Evolutionary conservation across 1,140 invertebrate genomes (phyloP), one percentile per base, ranked within the genome.

Genomic region (Drosophila nasuta): DNA sequence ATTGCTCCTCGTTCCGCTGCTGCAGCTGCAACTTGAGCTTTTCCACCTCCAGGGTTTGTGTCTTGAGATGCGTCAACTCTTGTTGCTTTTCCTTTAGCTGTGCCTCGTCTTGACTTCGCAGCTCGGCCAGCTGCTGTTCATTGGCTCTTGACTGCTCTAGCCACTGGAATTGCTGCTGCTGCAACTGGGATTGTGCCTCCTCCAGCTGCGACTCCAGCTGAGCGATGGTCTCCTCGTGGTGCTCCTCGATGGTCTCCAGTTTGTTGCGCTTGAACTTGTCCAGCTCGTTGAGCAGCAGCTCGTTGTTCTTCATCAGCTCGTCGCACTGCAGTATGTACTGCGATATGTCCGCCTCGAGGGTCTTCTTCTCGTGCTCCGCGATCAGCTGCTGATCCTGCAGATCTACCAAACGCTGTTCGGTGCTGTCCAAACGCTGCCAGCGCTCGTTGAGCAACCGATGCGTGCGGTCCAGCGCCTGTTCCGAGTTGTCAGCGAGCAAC

Each of bases 301-400:
- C 95, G 79, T 95, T 95, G 86, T 95, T 95, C 78, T 95, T 95
- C 80, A 95, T 95, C 86, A 95, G 93, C 91, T 95, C 94, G 46
- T 93, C 93, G 60, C 95, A 93, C 89, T 95, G 95, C n/a, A 93
- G 91, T 76, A 95, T 94, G 56, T 94, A 94, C 79, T 95, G 94
- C 63, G 93, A 93, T 33, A 94, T 93, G 81, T 95, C 94, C 30
- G 93, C 93, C 65, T 94, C 94, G 0, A 94, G 81, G 33, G 94
- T 94, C 80, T 94, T 94, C 82, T 94, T 94, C 85, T 95, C 94
- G 66, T 93, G 92, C 62, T 92, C 85, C 15, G 63, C 68, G 5
- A 82, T 45, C 15, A 81, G 46, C 65, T 91, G 89, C 45, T 81
- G 81, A 35, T 88, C 81, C 54, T 90, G 85, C 43, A 92, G 69